Conservation (phyloP, 2,113 vertebrate genomes). For the Engystomops pustulosus region DNA sequence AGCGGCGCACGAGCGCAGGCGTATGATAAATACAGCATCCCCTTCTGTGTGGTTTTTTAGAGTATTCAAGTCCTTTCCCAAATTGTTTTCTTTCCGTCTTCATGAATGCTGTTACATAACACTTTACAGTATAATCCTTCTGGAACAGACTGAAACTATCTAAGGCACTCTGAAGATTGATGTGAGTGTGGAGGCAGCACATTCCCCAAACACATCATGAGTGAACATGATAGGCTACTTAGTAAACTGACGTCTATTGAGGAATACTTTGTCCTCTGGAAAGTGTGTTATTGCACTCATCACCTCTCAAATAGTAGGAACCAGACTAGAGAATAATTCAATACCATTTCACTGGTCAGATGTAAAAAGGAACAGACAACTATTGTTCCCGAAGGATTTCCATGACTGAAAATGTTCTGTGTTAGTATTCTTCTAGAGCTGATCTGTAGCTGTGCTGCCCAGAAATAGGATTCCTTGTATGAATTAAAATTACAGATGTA, state of each 20-base stretch:
- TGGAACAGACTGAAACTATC: conserved; percentile 34
- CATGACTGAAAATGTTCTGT: conserved; percentile 1
- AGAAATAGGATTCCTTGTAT: not conserved
- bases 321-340: conserved; percentile 34
- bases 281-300: conserved; percentile 34
- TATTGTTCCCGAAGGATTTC: conserved; percentile 27
- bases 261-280: conserved; percentile 33
- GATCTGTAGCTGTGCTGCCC: not conserved
- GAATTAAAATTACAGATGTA: conserved; percentile 16
- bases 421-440: conserved; percentile 10
- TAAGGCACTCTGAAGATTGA: conserved; percentile 38
- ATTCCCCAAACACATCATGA: conserved; percentile 27
- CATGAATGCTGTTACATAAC: conserved; percentile 24
- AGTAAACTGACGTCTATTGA: conserved; percentile 52
- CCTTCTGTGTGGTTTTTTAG: not conserved
- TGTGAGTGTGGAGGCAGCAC: conserved; percentile 46
- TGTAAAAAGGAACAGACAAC: conserved; percentile 27
- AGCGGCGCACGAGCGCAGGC: no score
- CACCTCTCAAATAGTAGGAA: conserved; percentile 33
- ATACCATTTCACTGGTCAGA: not conserved
- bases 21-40: not conserved
- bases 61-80: not conserved
- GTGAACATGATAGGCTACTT: conserved; percentile 50
- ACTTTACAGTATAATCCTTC: conserved; percentile 18
- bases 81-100: conserved; percentile 1